phyloP scores from a whole-genome alignment of 2,113 vertebrate genomes.

The Actenoides lindsayi region DNA sequence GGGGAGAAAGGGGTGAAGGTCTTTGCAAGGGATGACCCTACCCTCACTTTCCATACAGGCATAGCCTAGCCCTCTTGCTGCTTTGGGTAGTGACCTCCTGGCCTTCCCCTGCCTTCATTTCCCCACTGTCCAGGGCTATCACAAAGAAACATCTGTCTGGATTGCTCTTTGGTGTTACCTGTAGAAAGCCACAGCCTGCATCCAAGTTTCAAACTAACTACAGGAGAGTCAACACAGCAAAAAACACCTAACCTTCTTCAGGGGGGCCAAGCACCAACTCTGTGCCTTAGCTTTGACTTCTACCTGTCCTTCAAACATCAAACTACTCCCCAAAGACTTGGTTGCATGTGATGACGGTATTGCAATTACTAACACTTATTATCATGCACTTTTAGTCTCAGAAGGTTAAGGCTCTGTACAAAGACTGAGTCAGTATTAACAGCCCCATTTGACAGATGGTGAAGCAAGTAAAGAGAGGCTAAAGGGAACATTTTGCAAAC shows the following conservation, averaged over 20 bases:
- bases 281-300: background rate
- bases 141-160: background rate
- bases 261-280: background rate
- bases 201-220: background rate
- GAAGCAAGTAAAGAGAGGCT: constrained; percentile 30
- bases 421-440: constrained; percentile 32
- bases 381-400: constrained; percentile 5
- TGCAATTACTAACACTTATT: constrained; percentile 29
- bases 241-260: accelerated
- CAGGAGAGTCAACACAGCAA: accelerated
- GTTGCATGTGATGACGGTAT: background rate
- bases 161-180: background rate
- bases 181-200: background rate
- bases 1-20: background rate
- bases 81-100: background rate
- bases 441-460: constrained; percentile 47
- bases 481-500: constrained; percentile 40
- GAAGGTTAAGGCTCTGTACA: constrained; percentile 25
- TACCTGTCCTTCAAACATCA: background rate
- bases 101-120: background rate
- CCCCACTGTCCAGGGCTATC: background rate
- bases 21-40: background rate
- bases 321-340: background rate
- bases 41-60: background rate
- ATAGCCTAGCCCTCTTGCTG: background rate